Base-by-base conservation (phyloP, 2,797 vertebrate genomes). In the Cossypha dichroa region DNA sequence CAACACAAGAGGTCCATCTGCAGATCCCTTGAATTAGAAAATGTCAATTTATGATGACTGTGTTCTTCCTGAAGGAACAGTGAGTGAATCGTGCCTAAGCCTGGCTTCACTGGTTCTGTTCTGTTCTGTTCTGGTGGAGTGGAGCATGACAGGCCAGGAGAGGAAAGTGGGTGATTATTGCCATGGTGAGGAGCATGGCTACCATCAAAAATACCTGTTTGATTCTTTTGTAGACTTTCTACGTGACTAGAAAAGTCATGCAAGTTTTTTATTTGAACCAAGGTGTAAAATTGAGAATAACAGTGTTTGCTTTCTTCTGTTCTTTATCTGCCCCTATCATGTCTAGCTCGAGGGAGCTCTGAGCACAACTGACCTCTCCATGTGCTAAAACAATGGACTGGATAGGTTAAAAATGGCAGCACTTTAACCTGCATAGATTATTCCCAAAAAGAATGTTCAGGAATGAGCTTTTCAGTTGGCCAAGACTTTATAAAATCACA, bases 1-100 rank as follows among this genome's bases (percentile, higher is more conserved):
- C 41, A 51, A 16, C 17, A 51, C 58, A 59, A 66, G 49, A 40
- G 51, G 69, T 52, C 80, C 54, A 75, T 75, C 79, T 94, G 69
- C 69, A 78, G 58, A 90, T 73, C 75, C 48, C 54, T 58, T 76
- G 87, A 79, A 72, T 85, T 72, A 85, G 56, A 75, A 87, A 38
- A 86, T 76, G 48, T 73, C 55, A 20, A 9, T 91, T 95, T 85
- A 55, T 38, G 60, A 78, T 13, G 43, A 28, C 48, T 38, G 77
- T 63, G 77, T 63, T 63, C 55, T 59, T 94, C 73, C 73, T 82
- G 59, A 78, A 86, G 76, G 59, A 88, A 19, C 79, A 86, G 17
- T 34, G 36, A 91, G 51, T 80, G 85, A 85, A 63, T 86, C 0
- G 0, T 76, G 73, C 41, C n/a, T 62, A 43, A 90, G 41, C 40